Base-by-base conservation (phyloP, 2,797 vertebrate genomes). In the Gobionotothen gibberifrons region DNA sequence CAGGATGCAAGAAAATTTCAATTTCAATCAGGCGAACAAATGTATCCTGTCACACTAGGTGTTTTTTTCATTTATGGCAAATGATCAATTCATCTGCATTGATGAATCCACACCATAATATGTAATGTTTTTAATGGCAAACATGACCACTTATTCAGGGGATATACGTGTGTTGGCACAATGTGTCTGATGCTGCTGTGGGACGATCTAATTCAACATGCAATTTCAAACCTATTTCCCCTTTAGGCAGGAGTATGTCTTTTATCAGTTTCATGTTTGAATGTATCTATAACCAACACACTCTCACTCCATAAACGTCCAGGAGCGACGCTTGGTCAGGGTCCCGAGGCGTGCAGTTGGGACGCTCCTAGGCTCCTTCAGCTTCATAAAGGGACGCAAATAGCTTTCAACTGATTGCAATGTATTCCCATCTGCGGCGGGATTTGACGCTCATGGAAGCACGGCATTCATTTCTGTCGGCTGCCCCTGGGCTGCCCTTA, bases 31-130 rank as follows among this genome's bases (percentile, higher is more conserved):
- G 40, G 47, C 14, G 71, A 65, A 70, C 48, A 79, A 83, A 85
- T 79, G 1, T 69, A 81, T 65, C 21, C 59, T 0, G 15, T 68
- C 77, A 67, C 68, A 72, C 46, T 32, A 59, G 36, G 21, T 80
- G 63, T 74, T 85, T 69, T 54, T 85, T 72, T 56, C 69, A 81
- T 67, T 84, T 75, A 84, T 47, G 56, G 72, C 49, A 80, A 76
- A 80, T 72, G 55, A 85, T 79, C 74, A 84, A 48, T 81, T 55
- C 59, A 78, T 85, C 60, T 79, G 54, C 52, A 15, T 72, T 63
- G 53, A 81, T 64, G 68, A 62, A 77, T 43, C n/a, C 17, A 69
- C 39, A 68, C n/a, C n/a, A 57, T 61, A 5, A 62, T 58, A 60
- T 63, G 29, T 67, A 66, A 71, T 43, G 17, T 52, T 32, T 15